Base-by-base conservation (phyloP, 2,797 vertebrate genomes). In the Macropodus opercularis region DNA sequence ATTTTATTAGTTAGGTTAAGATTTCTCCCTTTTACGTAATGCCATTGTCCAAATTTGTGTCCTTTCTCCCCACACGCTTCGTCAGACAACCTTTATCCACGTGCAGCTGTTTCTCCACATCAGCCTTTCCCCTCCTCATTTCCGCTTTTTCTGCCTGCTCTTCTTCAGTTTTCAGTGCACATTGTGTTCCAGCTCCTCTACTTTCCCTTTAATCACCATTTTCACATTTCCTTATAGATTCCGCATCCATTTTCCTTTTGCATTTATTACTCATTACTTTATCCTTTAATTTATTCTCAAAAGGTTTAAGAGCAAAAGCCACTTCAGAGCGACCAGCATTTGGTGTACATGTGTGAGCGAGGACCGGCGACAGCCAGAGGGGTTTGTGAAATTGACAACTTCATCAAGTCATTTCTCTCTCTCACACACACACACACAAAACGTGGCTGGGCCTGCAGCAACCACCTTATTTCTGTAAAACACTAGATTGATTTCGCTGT, bases 361-460 rank as follows among this genome's bases (percentile, higher is more conserved):
- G 43, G 35, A 5, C 32, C 32, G 52, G 53, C 19, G 43, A 32
- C 3, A 29, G 63, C 72, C 75, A 32, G 24, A 58, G 72, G 72
- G 22, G 26, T 57, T 32, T 47, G 36, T 54, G 40, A 51, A 69
- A 31, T 13, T 62, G n/a, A n/a, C n/a, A 38, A 21, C 56, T 68
- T 52, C 52, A 65, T 67, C 21, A 52, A 69, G 49, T 54, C 57
- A 51, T 63, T 51, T 24, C 41, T 27, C 26, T 44, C 24, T 17
- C 22, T 17, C 35, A 11, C 52, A 2, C 29, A 23, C n/a, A 13
- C 29, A 23, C 21, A 9, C 54, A 32, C 13, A 11, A 24, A 83
- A 57, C 85, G 53, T 73, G 81, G 75, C 83, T 70, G 79, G 74
- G 75, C 83, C 72, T 84, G 64, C 52, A 77, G 70, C 63, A 85